Percentiles rank a stretch among this genome's conserved stretches.
Conservation (phyloP, 2,888 invertebrate species). For the Drosophila barbarae region DNA sequence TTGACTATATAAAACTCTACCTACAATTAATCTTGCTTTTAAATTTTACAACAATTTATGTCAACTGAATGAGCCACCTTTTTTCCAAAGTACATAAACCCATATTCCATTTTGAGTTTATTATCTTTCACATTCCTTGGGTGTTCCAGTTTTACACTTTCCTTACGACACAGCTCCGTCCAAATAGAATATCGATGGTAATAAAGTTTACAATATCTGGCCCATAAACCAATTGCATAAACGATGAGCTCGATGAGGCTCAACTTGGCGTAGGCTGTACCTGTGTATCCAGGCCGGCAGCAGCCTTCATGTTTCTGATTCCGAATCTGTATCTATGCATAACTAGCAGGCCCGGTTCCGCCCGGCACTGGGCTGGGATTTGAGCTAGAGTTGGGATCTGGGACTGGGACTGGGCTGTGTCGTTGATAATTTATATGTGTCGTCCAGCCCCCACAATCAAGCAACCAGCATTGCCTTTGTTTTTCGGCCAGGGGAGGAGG, state of each 20-base stretch:
- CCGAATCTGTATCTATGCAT: slow-evolving; percentile 38
- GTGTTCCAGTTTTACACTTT: slow-evolving; percentile 33
- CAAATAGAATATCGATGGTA: slow-evolving; percentile 6
- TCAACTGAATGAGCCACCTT: background rate
- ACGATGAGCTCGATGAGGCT: slow-evolving; percentile 31
- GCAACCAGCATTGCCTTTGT: slow-evolving; percentile 62
- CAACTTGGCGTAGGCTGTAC: slow-evolving; percentile 39
- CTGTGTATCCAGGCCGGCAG: slow-evolving; percentile 24
- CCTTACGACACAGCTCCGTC: slow-evolving; percentile 11
- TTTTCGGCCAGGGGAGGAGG: slow-evolving; percentile 48
- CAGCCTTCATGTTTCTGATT: slow-evolving; percentile 21
- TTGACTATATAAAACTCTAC: background rate
- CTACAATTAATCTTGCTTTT: background rate
- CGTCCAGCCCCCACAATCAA: slow-evolving; percentile 73
- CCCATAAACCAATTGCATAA: slow-evolving; percentile 53
- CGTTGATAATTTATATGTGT: slow-evolving; percentile 72
- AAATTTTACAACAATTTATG: background rate
- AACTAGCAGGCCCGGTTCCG: slow-evolving; percentile 17
- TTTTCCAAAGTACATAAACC: background rate
- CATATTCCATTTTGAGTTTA: background rate
- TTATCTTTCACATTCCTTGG: background rate
- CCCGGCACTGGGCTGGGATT: slow-evolving; percentile 17
- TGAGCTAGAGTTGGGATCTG: slow-evolving; percentile 16
- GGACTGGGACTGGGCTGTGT: slow-evolving; percentile 39
- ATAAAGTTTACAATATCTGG: slow-evolving; percentile 33